phyloP scores from a whole-genome alignment of 1,140 invertebrate genomes.

The Gonioctena quinquepunctata region DNA sequence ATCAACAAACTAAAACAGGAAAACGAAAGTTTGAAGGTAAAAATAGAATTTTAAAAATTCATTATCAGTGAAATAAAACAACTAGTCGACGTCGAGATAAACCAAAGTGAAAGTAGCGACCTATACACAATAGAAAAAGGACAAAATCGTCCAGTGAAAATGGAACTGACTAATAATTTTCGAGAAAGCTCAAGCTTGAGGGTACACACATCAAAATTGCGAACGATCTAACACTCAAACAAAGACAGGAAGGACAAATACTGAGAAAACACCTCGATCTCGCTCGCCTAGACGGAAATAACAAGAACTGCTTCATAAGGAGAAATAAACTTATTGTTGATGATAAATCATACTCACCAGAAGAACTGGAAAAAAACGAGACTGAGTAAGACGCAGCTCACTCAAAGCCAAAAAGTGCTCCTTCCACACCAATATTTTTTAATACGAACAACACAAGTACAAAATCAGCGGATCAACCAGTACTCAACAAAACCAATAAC shows the following conservation, averaged over 20 bases:
- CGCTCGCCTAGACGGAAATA: not conserved
- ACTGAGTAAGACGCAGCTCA: not conserved
- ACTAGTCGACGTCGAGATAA: not conserved
- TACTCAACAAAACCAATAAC: too few relatives aligned
- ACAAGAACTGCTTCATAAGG: constrained; percentile 2
- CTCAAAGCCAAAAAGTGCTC: not conserved
- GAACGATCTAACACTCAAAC: not conserved
- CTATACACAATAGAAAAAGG: constrained; percentile 2
- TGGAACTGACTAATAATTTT: not conserved
- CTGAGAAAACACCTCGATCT: constrained; percentile 2
- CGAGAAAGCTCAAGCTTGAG: not conserved
- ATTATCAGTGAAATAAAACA: constrained; percentile 4
- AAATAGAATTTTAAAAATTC: not conserved
- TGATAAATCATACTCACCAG: not conserved
- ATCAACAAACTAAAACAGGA: not conserved
- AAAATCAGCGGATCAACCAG: too few relatives aligned
- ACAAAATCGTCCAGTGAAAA: not conserved
- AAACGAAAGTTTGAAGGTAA: constrained; percentile 1
- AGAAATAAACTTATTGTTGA: constrained; percentile 16
- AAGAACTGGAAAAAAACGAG: constrained; percentile 1
- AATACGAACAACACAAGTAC: not conserved
- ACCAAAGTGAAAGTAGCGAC: constrained; percentile 1
- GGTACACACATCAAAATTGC: not conserved
- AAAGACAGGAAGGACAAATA: not conserved
- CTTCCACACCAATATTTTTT: not conserved